Conservation (phyloP, 2,113 vertebrate genomes). For the Scortum barcoo region DNA sequence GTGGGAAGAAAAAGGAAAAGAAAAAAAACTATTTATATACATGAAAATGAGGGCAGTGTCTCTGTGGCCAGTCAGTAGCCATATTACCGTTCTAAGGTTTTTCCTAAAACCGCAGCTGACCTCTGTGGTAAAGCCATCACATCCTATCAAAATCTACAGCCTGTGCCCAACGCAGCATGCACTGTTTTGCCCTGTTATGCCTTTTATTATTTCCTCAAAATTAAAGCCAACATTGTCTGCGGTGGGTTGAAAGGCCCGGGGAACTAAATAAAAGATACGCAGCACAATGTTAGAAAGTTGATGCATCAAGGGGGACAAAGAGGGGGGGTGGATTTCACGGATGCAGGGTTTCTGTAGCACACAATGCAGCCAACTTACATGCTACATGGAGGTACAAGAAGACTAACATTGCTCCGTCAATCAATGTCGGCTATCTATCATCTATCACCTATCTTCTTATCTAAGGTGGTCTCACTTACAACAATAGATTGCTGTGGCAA, state of each 20-base stretch:
- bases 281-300: conserved; percentile 11
- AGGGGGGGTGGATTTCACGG: conserved; percentile 6
- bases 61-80: conserved; percentile 20
- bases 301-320: background rate
- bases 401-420: background rate
- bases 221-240: conserved; percentile 41
- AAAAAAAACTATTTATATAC: conserved; percentile 28
- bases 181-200: conserved; percentile 34
- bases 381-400: background rate
- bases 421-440: background rate
- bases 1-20: conserved; percentile 9
- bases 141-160: conserved; percentile 41
- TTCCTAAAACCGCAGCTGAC: conserved; percentile 47
- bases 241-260: conserved; percentile 20
- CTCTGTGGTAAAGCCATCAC: conserved; percentile 46
- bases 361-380: background rate
- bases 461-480: conserved; percentile 20
- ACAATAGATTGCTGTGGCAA: conserved; percentile 39
- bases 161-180: conserved; percentile 19
- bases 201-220: conserved; percentile 61
- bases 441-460: conserved; percentile 2
- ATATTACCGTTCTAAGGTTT: conserved; percentile 51
- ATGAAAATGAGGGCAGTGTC: conserved; percentile 28
- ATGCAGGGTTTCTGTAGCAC: conserved; percentile 7
- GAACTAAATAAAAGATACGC: conserved; percentile 28